A percentile compares a stretch with the other conserved stretches of the same genome.
phyloP scores from a whole-genome alignment of 2,797 vertebrate species.

The Oreortyx pictus region DNA sequence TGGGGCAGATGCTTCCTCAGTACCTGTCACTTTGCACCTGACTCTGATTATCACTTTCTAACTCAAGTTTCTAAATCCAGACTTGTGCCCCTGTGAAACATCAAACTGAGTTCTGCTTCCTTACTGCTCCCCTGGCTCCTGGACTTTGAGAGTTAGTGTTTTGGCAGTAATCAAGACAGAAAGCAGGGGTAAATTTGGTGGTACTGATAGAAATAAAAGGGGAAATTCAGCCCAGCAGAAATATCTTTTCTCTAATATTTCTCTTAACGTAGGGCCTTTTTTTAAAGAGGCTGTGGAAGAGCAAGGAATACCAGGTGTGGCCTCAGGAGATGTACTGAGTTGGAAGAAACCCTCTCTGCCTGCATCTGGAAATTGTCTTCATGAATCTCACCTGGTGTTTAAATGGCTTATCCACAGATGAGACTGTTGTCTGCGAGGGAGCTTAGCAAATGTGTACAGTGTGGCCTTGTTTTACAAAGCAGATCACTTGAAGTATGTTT shows the following conservation, averaged over 20 bases:
- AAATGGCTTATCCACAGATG: not conserved
- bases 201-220: not conserved
- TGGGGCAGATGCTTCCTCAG: not conserved
- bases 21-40: not conserved
- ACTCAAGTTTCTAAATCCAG: slow-evolving; percentile 19
- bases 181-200: not conserved
- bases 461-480: not conserved
- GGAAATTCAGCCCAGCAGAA: not conserved
- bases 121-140: not conserved
- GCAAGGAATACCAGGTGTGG: not conserved
- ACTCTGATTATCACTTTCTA: not conserved
- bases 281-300: not conserved
- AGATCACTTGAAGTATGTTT: not conserved
- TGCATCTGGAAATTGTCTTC: not conserved
- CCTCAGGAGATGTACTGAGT: not conserved
- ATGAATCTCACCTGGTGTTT: not conserved
- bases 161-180: not conserved
- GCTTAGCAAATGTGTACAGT: not conserved
- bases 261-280: not conserved
- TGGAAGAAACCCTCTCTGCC: not conserved
- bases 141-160: not conserved
- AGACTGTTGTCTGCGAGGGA: not conserved
- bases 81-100: not conserved
- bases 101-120: not conserved
- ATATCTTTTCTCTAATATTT: not conserved